Conservation (phyloP, 2,888 invertebrate species). For the Pemphredon lugubris region DNA sequence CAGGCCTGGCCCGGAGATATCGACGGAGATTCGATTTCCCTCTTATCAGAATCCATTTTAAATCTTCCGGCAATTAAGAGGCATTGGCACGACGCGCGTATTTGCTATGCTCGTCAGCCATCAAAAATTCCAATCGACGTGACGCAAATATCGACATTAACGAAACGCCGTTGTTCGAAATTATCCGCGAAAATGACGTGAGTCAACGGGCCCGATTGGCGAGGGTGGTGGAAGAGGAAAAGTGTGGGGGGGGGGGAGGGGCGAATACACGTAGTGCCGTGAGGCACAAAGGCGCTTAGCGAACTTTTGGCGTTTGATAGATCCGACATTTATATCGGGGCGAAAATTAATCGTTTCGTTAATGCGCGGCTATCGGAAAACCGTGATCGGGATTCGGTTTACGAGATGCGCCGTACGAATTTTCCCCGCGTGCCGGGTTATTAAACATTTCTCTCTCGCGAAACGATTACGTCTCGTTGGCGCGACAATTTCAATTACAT, state of each 20-base stretch:
- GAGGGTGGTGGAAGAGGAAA: background rate
- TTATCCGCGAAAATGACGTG: background rate
- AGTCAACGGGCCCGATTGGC: no score
- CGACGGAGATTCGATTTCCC: conserved; percentile 50
- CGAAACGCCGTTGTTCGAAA: conserved; percentile 3
- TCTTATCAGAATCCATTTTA: conserved; percentile 54
- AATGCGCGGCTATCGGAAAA: conserved; percentile 1
- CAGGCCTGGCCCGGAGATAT: conserved; percentile 36
- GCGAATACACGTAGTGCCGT: background rate
- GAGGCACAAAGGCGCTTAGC: background rate
- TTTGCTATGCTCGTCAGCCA: background rate
- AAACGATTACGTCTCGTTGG: background rate
- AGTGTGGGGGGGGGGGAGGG: no score
- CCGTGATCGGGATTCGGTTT: background rate
- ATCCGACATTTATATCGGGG: background rate
- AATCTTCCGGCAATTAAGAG: conserved; percentile 47
- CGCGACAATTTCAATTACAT: background rate
- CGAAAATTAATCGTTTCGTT: conserved; percentile 8
- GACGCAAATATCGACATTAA: background rate
- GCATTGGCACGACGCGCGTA: conserved; percentile 5
- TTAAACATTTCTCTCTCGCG: background rate
- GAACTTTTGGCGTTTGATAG: conserved; percentile 4
- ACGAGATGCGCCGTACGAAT: background rate
- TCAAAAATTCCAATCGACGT: conserved; percentile 14
- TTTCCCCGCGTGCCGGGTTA: background rate